Percentiles rank a stretch among this genome's conserved stretches.
Conservation (phyloP, 2,797 vertebrate species). For the Masticophis lateralis region DNA sequence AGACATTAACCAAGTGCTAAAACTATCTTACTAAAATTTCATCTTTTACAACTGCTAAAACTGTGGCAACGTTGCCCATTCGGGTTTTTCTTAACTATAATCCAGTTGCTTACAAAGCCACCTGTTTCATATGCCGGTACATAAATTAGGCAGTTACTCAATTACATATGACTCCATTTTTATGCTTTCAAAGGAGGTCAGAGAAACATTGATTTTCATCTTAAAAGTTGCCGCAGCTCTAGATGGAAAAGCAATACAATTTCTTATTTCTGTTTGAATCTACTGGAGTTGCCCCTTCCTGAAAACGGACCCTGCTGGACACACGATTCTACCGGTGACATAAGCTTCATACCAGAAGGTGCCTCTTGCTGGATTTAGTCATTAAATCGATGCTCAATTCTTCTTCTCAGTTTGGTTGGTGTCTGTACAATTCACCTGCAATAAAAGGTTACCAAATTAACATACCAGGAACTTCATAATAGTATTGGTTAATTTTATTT, state of each 20-base stretch:
- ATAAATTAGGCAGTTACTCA: constrained; percentile 53
- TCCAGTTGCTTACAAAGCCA: constrained; percentile 36
- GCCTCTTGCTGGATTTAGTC: constrained; percentile 73
- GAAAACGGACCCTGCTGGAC: constrained; percentile 59
- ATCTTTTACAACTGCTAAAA: not conserved
- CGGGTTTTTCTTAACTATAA: constrained; percentile 12
- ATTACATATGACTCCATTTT: not conserved
- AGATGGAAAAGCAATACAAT: constrained; percentile 16
- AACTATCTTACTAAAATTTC: not conserved
- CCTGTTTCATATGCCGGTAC: constrained; percentile 34
- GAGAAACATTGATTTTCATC: constrained; percentile 40
- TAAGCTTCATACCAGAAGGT: constrained; percentile 64
- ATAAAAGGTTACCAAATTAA: constrained; percentile 32
- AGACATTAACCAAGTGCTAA: not conserved
- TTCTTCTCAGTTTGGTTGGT: constrained; percentile 78
- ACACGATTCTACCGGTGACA: constrained; percentile 43
- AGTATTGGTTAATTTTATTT: not conserved
- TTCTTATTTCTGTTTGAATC: not conserved
- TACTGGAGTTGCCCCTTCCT: not conserved
- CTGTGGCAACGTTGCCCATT: not conserved
- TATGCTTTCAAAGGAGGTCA: constrained; percentile 40
- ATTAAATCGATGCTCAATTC: constrained; percentile 62
- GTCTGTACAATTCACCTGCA: constrained; percentile 73
- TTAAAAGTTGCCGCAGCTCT: constrained; percentile 26
- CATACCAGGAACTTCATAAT: not conserved